phyloP scores from a whole-genome alignment of 1,140 invertebrate species.

The Tetranychus cinnabarinus region DNA sequence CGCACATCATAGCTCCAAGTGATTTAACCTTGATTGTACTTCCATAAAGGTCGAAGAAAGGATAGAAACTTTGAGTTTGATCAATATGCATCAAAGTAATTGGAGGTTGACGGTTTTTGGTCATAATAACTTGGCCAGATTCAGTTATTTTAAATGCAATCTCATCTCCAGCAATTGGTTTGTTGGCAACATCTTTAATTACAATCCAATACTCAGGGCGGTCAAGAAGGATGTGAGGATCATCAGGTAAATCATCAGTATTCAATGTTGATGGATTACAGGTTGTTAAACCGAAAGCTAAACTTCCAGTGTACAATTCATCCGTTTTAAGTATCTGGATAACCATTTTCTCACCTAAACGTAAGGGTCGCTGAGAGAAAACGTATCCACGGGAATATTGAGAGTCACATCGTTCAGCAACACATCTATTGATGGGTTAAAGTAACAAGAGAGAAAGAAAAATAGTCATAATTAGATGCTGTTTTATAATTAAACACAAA shows the following conservation, averaged over 20 bases:
- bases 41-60: slow-evolving; percentile 86
- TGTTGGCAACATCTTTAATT: slow-evolving; percentile 65
- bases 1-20: slow-evolving; percentile 23
- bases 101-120: slow-evolving; percentile 53
- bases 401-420: slow-evolving; percentile 50
- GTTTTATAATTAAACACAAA: too few relatives aligned
- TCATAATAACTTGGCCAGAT: slow-evolving; percentile 62
- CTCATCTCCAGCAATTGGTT: slow-evolving; percentile 59
- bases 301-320: slow-evolving; percentile 53
- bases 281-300: slow-evolving; percentile 75
- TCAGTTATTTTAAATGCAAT: slow-evolving; percentile 60
- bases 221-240: slow-evolving; percentile 71
- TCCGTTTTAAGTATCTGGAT: slow-evolving; percentile 63
- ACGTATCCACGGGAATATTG: slow-evolving; percentile 88
- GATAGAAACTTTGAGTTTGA: slow-evolving; percentile 63
- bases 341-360: slow-evolving; percentile 59
- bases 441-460: not conserved
- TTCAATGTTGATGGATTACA: slow-evolving; percentile 54
- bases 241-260: slow-evolving; percentile 57
- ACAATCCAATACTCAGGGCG: slow-evolving; percentile 94
- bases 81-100: slow-evolving; percentile 81
- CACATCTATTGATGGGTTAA: slow-evolving; percentile 26
- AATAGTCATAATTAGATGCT: not conserved
- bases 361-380: slow-evolving; percentile 59
- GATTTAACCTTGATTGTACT: slow-evolving; percentile 63